Evolutionary conservation across 1,140 invertebrate species (phyloP).

Genomic region (Periplaneta americana): DNA sequence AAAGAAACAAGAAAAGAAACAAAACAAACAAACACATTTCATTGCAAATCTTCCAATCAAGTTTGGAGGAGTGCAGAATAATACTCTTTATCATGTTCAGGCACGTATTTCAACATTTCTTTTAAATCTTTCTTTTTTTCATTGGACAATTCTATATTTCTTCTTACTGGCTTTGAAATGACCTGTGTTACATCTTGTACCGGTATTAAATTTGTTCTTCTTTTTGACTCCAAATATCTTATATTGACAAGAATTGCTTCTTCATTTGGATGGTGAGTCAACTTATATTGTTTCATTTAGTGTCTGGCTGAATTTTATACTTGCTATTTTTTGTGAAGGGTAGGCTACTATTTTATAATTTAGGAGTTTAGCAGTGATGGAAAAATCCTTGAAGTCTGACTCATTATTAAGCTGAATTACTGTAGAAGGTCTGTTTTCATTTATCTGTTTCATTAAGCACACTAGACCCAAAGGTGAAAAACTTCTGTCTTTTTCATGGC

Average conservation of each 20-base stretch:
- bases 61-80: too few relatives aligned
- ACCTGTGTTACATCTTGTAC: neutral
- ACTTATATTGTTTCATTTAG: neutral
- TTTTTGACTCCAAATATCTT: neutral
- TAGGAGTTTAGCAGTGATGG: neutral
- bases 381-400: neutral
- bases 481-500: neutral
- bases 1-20: too few relatives aligned
- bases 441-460: neutral
- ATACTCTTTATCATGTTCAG: too few relatives aligned
- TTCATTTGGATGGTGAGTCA: neutral
- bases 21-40: too few relatives aligned
- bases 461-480: neutral
- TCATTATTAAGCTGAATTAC: neutral
- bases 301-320: neutral
- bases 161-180: neutral
- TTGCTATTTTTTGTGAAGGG: neutral
- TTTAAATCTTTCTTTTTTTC: neutral
- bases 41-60: too few relatives aligned
- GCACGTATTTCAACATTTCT: too few relatives aligned
- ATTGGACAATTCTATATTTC: neutral
- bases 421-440: neutral
- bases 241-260: neutral
- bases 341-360: neutral
- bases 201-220: neutral